phyloP scores from a whole-genome alignment of 2,888 invertebrate genomes.

The Mesochorus sp. region DNA sequence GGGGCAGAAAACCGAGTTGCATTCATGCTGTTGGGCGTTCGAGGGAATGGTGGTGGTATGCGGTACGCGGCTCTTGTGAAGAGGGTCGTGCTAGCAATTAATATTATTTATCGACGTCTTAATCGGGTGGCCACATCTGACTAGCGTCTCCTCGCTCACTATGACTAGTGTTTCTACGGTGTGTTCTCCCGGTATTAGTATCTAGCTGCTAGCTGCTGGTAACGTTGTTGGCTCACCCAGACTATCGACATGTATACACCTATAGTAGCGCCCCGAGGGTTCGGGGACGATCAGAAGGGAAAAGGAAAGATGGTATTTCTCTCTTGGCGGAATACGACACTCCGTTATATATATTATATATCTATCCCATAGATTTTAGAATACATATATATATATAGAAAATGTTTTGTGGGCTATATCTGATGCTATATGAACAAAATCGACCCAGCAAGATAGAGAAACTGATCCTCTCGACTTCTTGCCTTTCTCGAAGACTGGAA shows the following conservation, averaged over 20 bases:
- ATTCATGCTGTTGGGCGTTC: conserved; percentile 48
- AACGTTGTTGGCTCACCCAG: conserved; percentile 45
- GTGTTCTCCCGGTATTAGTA: conserved; percentile 33
- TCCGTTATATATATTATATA: background rate
- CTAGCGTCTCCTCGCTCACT: conserved; percentile 64
- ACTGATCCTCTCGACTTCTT: conserved; percentile 47
- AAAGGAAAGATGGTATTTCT: conserved; percentile 34
- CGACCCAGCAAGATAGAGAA: conserved; percentile 9
- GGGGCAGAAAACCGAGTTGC: conserved; percentile 47
- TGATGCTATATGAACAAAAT: conserved; percentile 17
- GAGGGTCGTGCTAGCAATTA: conserved; percentile 76
- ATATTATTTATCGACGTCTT: conserved; percentile 82
- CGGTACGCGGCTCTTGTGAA: conserved; percentile 66
- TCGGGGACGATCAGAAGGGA: conserved; percentile 9
- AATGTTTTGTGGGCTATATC: conserved; percentile 19
- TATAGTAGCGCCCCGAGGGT: conserved; percentile 31
- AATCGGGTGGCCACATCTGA: conserved; percentile 79
- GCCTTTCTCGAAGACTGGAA: conserved; percentile 35
- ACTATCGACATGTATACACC: conserved; percentile 31
- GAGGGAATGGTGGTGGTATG: conserved; percentile 62
- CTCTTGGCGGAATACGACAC: conserved; percentile 23
- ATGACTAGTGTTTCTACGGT: conserved; percentile 2
- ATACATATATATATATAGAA: conserved; percentile 15
- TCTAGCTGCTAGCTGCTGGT: conserved; percentile 50
- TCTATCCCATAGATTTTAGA: background rate